These are phyloP conservation scores for Cichladusa arquata DNA, from an alignment of 2,113 vertebrate species.

Conservation along the genomic window DNA sequence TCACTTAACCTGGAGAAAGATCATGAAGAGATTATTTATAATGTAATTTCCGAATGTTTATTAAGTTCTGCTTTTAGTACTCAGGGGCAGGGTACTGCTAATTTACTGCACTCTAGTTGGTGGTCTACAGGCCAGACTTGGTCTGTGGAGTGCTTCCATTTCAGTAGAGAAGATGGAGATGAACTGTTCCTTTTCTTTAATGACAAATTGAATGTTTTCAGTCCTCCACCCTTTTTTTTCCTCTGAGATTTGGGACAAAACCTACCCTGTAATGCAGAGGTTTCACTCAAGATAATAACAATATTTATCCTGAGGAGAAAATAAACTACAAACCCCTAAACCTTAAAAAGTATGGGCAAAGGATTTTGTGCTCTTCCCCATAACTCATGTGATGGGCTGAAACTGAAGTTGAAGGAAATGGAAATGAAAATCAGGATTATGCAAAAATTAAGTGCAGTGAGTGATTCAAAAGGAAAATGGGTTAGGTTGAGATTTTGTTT, in stretches of 20 bases:
- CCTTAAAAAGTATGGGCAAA: background rate
- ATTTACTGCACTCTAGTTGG: background rate
- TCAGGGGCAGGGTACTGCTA: background rate
- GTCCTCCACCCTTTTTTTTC: background rate
- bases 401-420: background rate
- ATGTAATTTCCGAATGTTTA: background rate
- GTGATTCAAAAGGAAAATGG: background rate
- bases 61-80: background rate
- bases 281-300: background rate
- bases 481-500: conserved; percentile 13
- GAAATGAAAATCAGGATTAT: conserved; percentile 3
- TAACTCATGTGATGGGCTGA: background rate
- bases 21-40: background rate
- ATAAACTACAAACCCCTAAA: background rate
- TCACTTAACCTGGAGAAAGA: background rate
- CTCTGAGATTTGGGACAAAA: background rate
- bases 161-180: background rate
- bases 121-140: background rate
- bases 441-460: background rate
- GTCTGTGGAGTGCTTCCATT: background rate
- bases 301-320: background rate
- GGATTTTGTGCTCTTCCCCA: background rate
- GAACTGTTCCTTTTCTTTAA: background rate
- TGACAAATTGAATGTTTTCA: background rate
- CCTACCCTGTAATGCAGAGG: background rate